phyloP scores from a whole-genome alignment of 1,140 invertebrate genomes.

The Nasonia giraulti region DNA sequence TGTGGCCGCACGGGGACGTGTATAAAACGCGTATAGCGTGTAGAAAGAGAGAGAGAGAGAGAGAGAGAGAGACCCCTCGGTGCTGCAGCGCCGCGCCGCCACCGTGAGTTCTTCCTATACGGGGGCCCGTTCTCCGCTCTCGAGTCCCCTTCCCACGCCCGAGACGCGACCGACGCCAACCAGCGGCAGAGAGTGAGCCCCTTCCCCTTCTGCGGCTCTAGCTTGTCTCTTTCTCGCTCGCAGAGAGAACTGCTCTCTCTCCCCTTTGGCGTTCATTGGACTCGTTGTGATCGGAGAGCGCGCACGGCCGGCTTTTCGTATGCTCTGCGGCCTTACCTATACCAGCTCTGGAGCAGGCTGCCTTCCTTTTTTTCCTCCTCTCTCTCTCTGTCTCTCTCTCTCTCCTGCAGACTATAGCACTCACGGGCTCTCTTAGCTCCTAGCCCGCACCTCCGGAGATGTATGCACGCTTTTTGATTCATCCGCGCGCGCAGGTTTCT shows the following conservation, averaged over 20 bases:
- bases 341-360: constrained; percentile 13
- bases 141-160: constrained; percentile 49
- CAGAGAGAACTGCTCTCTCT: not conserved
- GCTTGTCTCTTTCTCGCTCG: constrained; percentile 50
- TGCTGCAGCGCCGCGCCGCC: not conserved
- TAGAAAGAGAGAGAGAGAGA: constrained; percentile 13
- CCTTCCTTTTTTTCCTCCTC: constrained; percentile 33
- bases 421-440: too few species aligned
- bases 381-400: not conserved
- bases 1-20: constrained; percentile 42
- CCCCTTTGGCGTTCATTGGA: constrained; percentile 30
- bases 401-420: not conserved
- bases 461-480: constrained; percentile 33
- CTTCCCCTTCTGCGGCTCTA: constrained; percentile 44
- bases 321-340: constrained; percentile 33
- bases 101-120: constrained; percentile 31
- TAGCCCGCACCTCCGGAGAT: constrained; percentile 17
- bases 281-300: constrained; percentile 40
- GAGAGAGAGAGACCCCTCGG: constrained; percentile 9
- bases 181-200: not conserved
- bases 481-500: constrained; percentile 3
- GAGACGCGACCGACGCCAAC: constrained; percentile 37
- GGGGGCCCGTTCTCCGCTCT: constrained; percentile 40
- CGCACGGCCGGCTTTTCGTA: constrained; percentile 36
- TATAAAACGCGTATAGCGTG: constrained; percentile 14